These are phyloP conservation scores for Callopanchax toddi DNA, from an alignment of 2,113 vertebrate species.

Conservation along the genomic window DNA sequence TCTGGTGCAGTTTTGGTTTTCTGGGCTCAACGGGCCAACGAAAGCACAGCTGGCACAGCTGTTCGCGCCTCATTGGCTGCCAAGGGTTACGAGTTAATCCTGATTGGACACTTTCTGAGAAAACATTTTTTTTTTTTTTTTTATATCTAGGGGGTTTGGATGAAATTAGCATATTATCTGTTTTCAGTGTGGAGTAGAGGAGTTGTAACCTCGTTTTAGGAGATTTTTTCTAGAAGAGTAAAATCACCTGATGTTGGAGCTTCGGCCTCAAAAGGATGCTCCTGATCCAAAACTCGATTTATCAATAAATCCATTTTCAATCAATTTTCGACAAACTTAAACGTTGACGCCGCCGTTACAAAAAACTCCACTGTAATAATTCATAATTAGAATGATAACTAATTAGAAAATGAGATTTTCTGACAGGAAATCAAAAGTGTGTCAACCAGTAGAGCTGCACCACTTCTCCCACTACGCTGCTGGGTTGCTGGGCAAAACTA, in stretches of 20 bases:
- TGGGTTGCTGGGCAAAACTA: slow-evolving; percentile 76
- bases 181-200: slow-evolving; percentile 28
- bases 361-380: no score
- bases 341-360: no score
- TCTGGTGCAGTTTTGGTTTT: slow-evolving; percentile 71
- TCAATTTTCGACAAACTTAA: no score
- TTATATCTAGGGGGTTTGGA: not conserved
- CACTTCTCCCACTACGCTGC: slow-evolving; percentile 53
- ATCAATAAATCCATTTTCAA: no score
- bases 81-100: slow-evolving; percentile 29
- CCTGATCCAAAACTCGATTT: not conserved
- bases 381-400: no score
- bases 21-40: slow-evolving; percentile 55
- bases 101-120: slow-evolving; percentile 61
- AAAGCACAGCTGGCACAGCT: slow-evolving; percentile 42
- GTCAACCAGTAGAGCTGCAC: slow-evolving; percentile 19
- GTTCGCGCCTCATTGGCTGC: slow-evolving; percentile 66
- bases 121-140: slow-evolving; percentile 23
- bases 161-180: slow-evolving; percentile 53
- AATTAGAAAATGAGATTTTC: no score
- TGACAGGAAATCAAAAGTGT: not conserved
- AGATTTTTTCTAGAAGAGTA: no score
- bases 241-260: no score
- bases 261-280: not conserved
- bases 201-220: slow-evolving; percentile 49